These are phyloP conservation scores for Hippocampus mohnikei DNA, from an alignment of 2,113 vertebrate genomes.

Conservation along the genomic window DNA sequence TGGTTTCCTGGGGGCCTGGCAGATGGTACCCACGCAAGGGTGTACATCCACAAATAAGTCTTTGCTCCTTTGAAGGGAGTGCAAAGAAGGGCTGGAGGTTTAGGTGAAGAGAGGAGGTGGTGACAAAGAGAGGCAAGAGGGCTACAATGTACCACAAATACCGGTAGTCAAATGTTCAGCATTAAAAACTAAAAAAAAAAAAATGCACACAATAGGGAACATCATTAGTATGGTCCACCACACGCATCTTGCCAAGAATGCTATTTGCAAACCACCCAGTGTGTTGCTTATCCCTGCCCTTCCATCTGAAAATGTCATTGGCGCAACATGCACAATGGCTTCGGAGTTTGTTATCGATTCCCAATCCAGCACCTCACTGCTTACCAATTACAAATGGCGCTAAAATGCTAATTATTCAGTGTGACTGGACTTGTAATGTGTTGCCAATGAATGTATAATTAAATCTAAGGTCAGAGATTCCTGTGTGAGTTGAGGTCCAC, in stretches of 20 bases:
- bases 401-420: slow-evolving; percentile 59
- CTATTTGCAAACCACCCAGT: slow-evolving; percentile 49
- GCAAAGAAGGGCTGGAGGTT: slow-evolving; percentile 29
- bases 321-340: slow-evolving; percentile 51
- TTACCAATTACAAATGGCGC: slow-evolving; percentile 51
- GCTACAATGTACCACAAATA: slow-evolving; percentile 38
- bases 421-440: slow-evolving; percentile 42
- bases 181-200: slow-evolving; percentile 18
- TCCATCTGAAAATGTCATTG: slow-evolving; percentile 64
- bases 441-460: slow-evolving; percentile 22
- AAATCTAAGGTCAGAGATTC: slow-evolving; percentile 24
- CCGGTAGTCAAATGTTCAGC: slow-evolving; percentile 61
- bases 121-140: slow-evolving; percentile 5
- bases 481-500: slow-evolving; percentile 13
- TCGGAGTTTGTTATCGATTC: slow-evolving; percentile 66
- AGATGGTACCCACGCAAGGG: slow-evolving; percentile 66
- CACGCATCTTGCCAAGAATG: slow-evolving; percentile 36
- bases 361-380: slow-evolving; percentile 53
- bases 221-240: slow-evolving; percentile 15
- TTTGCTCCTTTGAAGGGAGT: slow-evolving; percentile 24
- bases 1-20: slow-evolving; percentile 57
- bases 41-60: slow-evolving; percentile 45
- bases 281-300: slow-evolving; percentile 44
- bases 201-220: neutral
- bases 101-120: slow-evolving; percentile 12